Conservation (phyloP, 2,113 vertebrate species). For the Neolamprologus fasciatus region DNA sequence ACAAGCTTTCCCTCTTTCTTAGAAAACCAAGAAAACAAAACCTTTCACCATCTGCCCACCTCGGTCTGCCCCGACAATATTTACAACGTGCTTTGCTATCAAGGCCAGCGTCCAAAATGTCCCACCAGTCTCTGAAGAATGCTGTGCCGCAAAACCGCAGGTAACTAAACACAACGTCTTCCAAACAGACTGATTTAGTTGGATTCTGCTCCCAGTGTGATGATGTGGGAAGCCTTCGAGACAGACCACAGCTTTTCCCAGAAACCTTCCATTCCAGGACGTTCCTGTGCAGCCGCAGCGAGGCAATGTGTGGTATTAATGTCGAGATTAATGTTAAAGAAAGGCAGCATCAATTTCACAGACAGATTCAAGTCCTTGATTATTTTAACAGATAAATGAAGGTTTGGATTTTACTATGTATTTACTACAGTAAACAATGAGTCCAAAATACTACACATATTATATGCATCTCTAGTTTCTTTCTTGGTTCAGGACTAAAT, state of each 20-base stretch:
- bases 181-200: slow-evolving; percentile 35
- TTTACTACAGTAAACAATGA: neutral
- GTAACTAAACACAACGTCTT: slow-evolving; percentile 34
- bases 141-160: slow-evolving; percentile 17
- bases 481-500: neutral
- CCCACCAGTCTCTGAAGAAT: slow-evolving; percentile 32
- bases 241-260: slow-evolving; percentile 36
- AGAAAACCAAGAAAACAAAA: slow-evolving; percentile 12
- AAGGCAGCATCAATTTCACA: neutral
- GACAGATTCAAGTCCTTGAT: neutral
- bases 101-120: neutral
- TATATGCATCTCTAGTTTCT: neutral
- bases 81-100: slow-evolving; percentile 18
- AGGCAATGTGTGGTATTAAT: neutral
- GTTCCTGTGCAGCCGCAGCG: neutral
- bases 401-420: neutral
- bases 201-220: slow-evolving; percentile 4
- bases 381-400: neutral
- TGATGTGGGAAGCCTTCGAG: slow-evolving; percentile 21
- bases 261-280: slow-evolving; percentile 16
- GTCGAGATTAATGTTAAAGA: neutral
- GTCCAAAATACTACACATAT: neutral
- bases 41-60: slow-evolving; percentile 24
- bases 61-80: slow-evolving; percentile 13
- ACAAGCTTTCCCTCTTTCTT: neutral